A percentile compares a stretch with the other conserved stretches of the same genome.
These are phyloP conservation scores for Tetraodon nigroviridis DNA, from an alignment of 2,113 vertebrate species.

Conservation along the genomic window DNA sequence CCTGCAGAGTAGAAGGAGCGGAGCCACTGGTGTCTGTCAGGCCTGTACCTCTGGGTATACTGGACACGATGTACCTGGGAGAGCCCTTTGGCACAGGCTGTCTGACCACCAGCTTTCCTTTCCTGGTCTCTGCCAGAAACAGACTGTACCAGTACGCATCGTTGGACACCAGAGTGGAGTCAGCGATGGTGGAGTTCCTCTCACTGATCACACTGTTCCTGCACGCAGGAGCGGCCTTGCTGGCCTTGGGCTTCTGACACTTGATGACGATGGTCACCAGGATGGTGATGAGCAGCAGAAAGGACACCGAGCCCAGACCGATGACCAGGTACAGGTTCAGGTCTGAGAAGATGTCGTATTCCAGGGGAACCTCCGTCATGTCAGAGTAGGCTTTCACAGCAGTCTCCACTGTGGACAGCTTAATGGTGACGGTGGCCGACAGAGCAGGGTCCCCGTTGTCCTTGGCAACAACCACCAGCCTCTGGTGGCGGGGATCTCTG, in stretches of 20 bases:
- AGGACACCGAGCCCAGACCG: conserved; percentile 74
- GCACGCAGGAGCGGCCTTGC: conserved; percentile 53
- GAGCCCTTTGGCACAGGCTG: conserved; percentile 66
- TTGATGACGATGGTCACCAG: conserved; percentile 69
- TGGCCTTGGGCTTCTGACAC: conserved; percentile 58
- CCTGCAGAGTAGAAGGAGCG: conserved; percentile 60
- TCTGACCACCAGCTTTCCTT: conserved; percentile 68
- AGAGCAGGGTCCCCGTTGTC: conserved; percentile 79
- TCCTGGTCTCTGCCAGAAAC: conserved; percentile 69
- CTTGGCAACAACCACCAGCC: conserved; percentile 74
- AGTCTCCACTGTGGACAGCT: conserved; percentile 78
- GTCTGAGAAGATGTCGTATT: conserved; percentile 71
- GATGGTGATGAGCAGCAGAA: conserved; percentile 74
- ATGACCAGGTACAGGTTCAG: conserved; percentile 67
- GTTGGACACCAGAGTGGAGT: conserved; percentile 69
- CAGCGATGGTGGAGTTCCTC: conserved; percentile 66
- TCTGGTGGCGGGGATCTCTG: conserved; percentile 71
- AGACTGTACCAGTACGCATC: conserved; percentile 72
- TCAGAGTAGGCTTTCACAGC: conserved; percentile 80
- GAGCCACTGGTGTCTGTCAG: conserved; percentile 54
- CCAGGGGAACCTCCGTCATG: conserved; percentile 74
- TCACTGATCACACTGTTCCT: conserved; percentile 70
- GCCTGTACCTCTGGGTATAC: conserved; percentile 61
- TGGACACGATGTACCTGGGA: conserved; percentile 71
- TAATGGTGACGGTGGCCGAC: conserved; percentile 81